Base-by-base conservation (phyloP, 2,797 vertebrate genomes). In the Sebastes aleutianus region DNA sequence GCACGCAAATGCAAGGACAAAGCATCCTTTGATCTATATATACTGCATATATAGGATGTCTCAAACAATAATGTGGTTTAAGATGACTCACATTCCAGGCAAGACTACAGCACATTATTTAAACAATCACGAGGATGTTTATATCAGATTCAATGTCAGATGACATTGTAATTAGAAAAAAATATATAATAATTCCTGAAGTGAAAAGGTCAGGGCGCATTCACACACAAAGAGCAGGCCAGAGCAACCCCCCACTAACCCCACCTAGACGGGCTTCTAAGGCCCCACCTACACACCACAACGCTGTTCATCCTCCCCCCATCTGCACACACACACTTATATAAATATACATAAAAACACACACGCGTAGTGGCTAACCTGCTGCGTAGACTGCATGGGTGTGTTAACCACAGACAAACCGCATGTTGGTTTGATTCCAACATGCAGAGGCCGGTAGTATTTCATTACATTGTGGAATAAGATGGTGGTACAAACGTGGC, bases 121-220 rank as follows among this genome's bases (percentile, higher is more conserved):
- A 73, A 84, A 84, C 80, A 87, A 71, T 76, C 65, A 50, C 56
- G 36, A 63, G 74, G 83, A 91, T 89, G 84, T 87, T 88, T 88
- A 73, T 66, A 50, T 85, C 22, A 27, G 54, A 68, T 47, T 79
- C 54, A 53, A 72, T 67, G 73, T 83, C 74, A 54, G 76, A 50
- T 71, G 66, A 76, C 56, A 68, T 43, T 72, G 65, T 79, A 77
- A 89, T 85, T 81, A 76, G 50, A 72, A 77, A 79, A 57, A 80
- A 78, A 50, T 14, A 43, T 14, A 43, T 57, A 29, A 85, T 74
- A 50, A 83, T 79, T 73, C 62, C 54, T 47, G 29, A 73, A 67
- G 82, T 59, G 34, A 87, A 88, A 84, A 87, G 87, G 80, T 88
- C 86, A 88, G 9, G 50, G 43, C 16, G 65, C 56, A 70, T 78